A percentile compares a stretch with the other conserved stretches of the same genome.
Evolutionary conservation across 2,888 invertebrate genomes (phyloP).

Genomic region (Lasius fuliginosus): DNA sequence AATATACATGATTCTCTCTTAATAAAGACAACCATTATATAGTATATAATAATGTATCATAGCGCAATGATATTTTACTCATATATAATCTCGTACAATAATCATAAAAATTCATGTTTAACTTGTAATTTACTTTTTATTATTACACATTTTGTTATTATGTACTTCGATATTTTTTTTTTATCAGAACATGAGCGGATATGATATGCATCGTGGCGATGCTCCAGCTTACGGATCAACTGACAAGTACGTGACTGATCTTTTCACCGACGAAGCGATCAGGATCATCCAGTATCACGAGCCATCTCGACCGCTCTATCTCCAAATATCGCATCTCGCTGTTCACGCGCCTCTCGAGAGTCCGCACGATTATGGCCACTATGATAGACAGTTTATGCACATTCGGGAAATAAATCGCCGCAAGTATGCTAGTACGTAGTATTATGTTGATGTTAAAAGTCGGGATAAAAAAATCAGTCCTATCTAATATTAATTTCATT

Average conservation of each 20-base stretch:
- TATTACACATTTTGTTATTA: neutral
- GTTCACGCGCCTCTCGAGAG: conserved; percentile 92
- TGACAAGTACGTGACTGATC: conserved; percentile 91
- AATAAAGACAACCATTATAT: neutral
- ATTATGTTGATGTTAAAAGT: neutral
- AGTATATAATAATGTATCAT: neutral
- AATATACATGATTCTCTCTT: neutral
- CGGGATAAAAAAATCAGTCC: neutral
- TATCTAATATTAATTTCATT: neutral
- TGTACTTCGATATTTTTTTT: neutral
- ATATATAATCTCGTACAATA: neutral
- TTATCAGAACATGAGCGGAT: conserved; percentile 85
- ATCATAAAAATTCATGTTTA: neutral
- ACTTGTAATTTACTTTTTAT: neutral
- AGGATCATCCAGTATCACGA: conserved; percentile 89
- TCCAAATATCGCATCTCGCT: conserved; percentile 94
- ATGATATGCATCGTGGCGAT: conserved; percentile 87
- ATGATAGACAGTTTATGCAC: conserved; percentile 89
- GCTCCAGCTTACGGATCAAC: conserved; percentile 84
- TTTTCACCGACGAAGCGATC: conserved; percentile 90
- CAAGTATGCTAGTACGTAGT: conserved; percentile 88
- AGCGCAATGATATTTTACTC: neutral
- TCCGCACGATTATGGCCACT: conserved; percentile 88
- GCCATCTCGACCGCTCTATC: conserved; percentile 90
- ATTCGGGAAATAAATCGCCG: conserved; percentile 91